phyloP scores from a whole-genome alignment of 2,113 vertebrate species.

The Channa argus region DNA sequence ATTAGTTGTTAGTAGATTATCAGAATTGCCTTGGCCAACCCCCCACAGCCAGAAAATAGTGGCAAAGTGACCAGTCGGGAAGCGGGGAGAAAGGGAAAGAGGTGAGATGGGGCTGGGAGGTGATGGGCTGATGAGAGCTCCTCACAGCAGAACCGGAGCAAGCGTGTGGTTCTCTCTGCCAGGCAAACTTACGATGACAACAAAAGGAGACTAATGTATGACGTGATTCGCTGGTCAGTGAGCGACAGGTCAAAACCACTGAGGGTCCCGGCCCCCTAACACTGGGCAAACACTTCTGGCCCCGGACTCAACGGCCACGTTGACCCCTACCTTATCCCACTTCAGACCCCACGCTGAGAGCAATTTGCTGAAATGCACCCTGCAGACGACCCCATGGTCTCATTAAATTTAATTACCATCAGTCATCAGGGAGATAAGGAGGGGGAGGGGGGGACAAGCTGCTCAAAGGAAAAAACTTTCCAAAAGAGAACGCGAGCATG shows the following conservation, averaged over 20 bases:
- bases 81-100: conserved; percentile 40
- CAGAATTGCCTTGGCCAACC: conserved; percentile 83
- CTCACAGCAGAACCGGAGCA: conserved; percentile 67
- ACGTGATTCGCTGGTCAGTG: conserved; percentile 56
- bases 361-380: conserved; percentile 79
- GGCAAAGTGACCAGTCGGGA: conserved; percentile 71
- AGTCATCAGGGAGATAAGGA: conserved; percentile 51
- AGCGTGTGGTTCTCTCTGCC: conserved; percentile 62
- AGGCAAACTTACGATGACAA: conserved; percentile 69
- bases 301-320: conserved; percentile 34
- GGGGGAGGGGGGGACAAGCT: conserved; percentile 10
- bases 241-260: conserved; percentile 57
- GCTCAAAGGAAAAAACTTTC: conserved; percentile 19
- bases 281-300: conserved; percentile 57
- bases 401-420: conserved; percentile 84
- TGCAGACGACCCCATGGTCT: conserved; percentile 77
- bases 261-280: conserved; percentile 45
- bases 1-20: conserved; percentile 92
- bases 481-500: not conserved
- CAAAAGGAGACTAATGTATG: conserved; percentile 68
- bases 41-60: conserved; percentile 67
- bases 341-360: conserved; percentile 76
- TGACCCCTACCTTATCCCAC: conserved; percentile 51
- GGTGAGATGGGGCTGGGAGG: conserved; percentile 36
- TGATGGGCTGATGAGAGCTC: conserved; percentile 66